Percentiles rank a stretch among this genome's conserved stretches.
Conservation (phyloP, 2,888 invertebrate species). For the Eupeodes latifasciatus region DNA sequence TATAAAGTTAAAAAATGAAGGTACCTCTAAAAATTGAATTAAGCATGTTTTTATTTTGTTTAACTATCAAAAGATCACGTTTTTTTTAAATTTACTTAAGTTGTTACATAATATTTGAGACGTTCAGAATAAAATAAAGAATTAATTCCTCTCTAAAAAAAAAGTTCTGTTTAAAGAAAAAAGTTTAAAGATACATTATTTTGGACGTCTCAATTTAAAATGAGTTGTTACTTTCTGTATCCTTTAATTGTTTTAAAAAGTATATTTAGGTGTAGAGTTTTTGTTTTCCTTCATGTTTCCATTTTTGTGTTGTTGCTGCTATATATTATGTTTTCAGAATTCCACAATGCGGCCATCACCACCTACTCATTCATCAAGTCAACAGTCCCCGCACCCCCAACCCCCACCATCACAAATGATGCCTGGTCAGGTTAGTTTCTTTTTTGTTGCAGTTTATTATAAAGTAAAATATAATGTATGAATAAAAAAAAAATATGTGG, state of each 20-base stretch:
- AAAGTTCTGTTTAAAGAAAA: too few relatives aligned
- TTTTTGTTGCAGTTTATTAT: slow-evolving; percentile 16
- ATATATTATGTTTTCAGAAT: slow-evolving; percentile 86
- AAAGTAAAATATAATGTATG: slow-evolving; percentile 12
- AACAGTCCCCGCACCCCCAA: slow-evolving; percentile 94
- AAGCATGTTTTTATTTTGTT: background rate
- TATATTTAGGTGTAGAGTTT: background rate
- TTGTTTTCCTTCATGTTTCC: slow-evolving; percentile 46
- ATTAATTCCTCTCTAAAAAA: too few relatives aligned
- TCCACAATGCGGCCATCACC: slow-evolving; percentile 93
- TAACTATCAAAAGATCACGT: background rate
- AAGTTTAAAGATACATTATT: background rate
- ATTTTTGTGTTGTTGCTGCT: slow-evolving; percentile 75
- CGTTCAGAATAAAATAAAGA: background rate
- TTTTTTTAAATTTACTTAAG: background rate
- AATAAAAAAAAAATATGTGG: slow-evolving; percentile 43
- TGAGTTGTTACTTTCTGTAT: background rate
- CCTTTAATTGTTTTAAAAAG: background rate
- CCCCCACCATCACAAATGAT: slow-evolving; percentile 93
- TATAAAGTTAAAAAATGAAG: background rate
- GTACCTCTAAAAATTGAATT: background rate
- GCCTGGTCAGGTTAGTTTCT: slow-evolving; percentile 87
- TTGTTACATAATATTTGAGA: background rate
- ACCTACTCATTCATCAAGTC: slow-evolving; percentile 94
- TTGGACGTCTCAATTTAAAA: background rate